A percentile compares a stretch with the other conserved stretches of the same genome.
These are phyloP conservation scores for Leptopilina drosophilae DNA, from an alignment of 2,888 invertebrate species.

Conservation along the genomic window DNA sequence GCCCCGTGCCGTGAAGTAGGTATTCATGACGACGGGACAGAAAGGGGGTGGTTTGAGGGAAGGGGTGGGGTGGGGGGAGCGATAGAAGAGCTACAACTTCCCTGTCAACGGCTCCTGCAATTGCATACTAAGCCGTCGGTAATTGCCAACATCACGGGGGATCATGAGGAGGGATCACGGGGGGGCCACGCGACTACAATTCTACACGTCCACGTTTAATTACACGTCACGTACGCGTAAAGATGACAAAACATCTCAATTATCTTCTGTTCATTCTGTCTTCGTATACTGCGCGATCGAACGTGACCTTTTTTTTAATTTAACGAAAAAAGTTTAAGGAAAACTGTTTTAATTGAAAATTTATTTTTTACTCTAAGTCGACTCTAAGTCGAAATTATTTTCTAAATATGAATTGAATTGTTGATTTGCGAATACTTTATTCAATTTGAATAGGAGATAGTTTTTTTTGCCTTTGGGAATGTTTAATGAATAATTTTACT, in stretches of 20 bases:
- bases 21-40: conserved; percentile 63
- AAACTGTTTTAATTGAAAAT: too few species aligned
- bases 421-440: too few species aligned
- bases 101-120: conserved; percentile 65
- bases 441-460: too few species aligned
- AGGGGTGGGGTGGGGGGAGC: conserved; percentile 51
- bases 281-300: too few species aligned
- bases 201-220: conserved; percentile 72
- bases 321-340: too few species aligned
- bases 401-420: too few species aligned
- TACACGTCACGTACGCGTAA: conserved; percentile 70
- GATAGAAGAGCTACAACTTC: conserved; percentile 60
- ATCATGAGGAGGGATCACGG: conserved; percentile 61
- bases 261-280: conserved; percentile 46
- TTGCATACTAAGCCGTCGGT: conserved; percentile 71
- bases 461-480: too few species aligned
- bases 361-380: too few species aligned
- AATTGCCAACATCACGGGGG: conserved; percentile 76
- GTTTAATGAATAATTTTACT: too few species aligned
- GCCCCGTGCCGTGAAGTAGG: conserved; percentile 64
- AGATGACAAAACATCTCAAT: conserved; percentile 62
- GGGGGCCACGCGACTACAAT: conserved; percentile 70
- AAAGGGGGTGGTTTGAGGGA: conserved; percentile 51
- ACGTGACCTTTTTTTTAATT: not conserved
- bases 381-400: too few species aligned